A percentile compares a stretch with the other conserved stretches of the same genome.
Evolutionary conservation across 2,888 invertebrate genomes (phyloP).

Genomic region (Caenorhabditis wallacei): DNA sequence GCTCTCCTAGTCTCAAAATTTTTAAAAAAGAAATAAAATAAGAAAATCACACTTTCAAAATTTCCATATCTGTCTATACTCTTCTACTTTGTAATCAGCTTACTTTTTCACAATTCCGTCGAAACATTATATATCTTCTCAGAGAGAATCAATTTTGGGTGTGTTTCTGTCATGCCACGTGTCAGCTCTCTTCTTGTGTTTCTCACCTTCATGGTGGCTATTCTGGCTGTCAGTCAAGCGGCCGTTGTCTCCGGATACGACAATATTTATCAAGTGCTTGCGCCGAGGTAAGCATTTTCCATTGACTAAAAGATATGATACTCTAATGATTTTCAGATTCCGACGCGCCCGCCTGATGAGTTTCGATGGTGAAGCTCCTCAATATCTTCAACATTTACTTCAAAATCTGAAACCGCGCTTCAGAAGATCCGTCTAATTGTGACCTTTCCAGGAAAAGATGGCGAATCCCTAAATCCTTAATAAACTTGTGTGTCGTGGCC

Average conservation of each 20-base stretch:
- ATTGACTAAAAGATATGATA: too few species aligned
- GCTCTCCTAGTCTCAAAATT: too few species aligned
- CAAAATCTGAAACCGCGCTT: conserved; percentile 70
- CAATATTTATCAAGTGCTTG: conserved; percentile 57
- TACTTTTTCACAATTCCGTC: neutral
- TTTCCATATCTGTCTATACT: too few species aligned
- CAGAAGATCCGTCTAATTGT: conserved; percentile 52
- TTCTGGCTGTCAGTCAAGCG: conserved; percentile 44
- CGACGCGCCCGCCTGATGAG: conserved; percentile 64
- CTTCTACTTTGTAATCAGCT: too few species aligned
- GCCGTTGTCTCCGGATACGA: conserved; percentile 43
- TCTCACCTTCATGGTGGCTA: conserved; percentile 49
- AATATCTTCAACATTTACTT: conserved; percentile 70
- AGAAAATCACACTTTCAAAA: too few species aligned
- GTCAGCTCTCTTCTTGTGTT: conserved; percentile 44
- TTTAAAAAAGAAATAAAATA: too few species aligned
- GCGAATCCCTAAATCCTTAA: conserved; percentile 10
- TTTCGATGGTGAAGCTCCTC: conserved; percentile 65
- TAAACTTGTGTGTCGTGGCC: conserved; percentile 31
- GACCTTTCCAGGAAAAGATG: neutral
- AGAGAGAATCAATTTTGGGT: conserved; percentile 34
- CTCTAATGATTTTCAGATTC: conserved; percentile 71
- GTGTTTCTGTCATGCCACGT: conserved; percentile 43
- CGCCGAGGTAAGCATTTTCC: conserved; percentile 39
- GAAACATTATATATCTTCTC: conserved; percentile 26